phyloP scores from a whole-genome alignment of 53 echinoderm and acorn worm genomes.

The Luidia sarsii region DNA sequence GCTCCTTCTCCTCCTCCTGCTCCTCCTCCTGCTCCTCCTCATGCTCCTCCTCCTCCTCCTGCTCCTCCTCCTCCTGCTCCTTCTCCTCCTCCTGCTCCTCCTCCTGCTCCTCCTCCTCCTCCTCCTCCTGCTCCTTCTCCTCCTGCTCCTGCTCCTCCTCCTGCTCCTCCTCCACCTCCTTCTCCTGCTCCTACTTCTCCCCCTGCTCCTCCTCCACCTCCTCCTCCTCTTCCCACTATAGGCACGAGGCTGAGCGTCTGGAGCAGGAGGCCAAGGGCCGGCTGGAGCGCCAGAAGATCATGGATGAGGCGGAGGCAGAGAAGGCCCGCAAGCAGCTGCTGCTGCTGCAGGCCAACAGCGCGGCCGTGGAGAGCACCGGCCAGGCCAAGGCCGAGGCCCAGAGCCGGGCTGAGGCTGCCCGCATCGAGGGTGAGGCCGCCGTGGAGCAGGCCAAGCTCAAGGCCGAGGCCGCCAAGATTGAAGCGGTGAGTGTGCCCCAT shows the following conservation, averaged over 20 bases:
- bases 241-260: constrained; percentile 97
- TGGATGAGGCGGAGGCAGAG: constrained; percentile 98
- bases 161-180: too few species aligned
- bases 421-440: constrained; percentile 96
- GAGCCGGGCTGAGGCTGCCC: constrained; percentile 92
- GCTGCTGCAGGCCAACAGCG: constrained; percentile 96
- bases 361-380: constrained; percentile 99
- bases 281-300: constrained; percentile 96
- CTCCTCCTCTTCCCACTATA: too few species aligned
- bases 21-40: too few species aligned
- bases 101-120: too few species aligned
- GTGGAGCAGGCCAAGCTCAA: constrained; percentile 98
- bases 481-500: constrained; percentile 68
- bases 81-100: too few species aligned
- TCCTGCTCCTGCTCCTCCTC: too few species aligned
- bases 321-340: constrained; percentile 94
- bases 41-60: too few species aligned
- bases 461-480: constrained; percentile 95
- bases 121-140: too few species aligned
- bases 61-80: too few species aligned
- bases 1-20: too few species aligned
- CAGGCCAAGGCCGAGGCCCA: constrained; percentile 99
- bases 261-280: constrained; percentile 98
- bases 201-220: too few species aligned
- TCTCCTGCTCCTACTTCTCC: too few species aligned